A percentile compares a stretch with the other conserved stretches of the same genome.
Conservation (phyloP, 1,140 invertebrate genomes). For the Hetaerina americana region DNA sequence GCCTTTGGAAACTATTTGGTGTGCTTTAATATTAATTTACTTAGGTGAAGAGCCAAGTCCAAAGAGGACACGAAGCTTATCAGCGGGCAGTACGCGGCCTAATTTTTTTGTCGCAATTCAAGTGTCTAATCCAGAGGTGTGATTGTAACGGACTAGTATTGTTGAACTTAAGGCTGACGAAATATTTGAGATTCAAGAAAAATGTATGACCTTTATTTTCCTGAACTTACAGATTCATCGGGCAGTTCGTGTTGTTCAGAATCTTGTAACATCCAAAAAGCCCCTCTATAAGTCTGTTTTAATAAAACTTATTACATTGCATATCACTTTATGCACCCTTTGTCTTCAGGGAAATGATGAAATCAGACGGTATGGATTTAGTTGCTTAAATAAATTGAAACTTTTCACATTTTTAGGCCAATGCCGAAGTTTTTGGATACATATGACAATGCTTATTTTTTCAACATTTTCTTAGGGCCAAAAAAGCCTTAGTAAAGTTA, state of each 20-base stretch:
- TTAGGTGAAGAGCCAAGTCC: background rate
- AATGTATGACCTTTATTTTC: too few relatives aligned
- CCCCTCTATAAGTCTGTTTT: background rate
- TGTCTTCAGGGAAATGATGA: background rate
- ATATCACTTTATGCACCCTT: background rate
- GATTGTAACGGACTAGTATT: background rate
- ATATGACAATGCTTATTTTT: background rate
- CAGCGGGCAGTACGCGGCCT: background rate
- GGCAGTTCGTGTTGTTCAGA: background rate
- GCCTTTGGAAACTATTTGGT: too few relatives aligned
- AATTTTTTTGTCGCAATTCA: background rate
- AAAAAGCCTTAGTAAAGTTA: background rate
- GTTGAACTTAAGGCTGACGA: background rate
- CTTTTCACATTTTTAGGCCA: too few relatives aligned
- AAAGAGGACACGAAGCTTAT: background rate
- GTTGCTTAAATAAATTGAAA: background rate
- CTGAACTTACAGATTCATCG: background rate
- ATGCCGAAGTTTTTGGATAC: background rate
- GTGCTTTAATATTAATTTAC: background rate
- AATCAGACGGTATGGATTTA: background rate
- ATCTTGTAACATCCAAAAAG: background rate
- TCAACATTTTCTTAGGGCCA: background rate
- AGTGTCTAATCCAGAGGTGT: background rate
- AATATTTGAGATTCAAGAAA: background rate
- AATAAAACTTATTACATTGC: background rate